Conservation (phyloP, 2,113 vertebrate genomes). For the Dryoscopus gambensis region DNA sequence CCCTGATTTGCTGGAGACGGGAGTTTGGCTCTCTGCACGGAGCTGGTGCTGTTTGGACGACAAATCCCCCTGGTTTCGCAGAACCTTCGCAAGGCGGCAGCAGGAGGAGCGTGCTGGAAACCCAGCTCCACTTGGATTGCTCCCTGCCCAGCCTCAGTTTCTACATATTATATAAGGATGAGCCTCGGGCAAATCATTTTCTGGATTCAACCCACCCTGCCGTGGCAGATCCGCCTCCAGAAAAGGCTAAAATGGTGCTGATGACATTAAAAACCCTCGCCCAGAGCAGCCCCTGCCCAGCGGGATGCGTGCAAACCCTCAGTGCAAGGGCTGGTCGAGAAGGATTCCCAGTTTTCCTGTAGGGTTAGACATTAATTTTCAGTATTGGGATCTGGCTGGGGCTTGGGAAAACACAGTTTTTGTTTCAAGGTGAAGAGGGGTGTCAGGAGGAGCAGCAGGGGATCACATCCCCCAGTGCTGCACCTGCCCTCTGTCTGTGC, state of each 20-base stretch:
- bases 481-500: neutral
- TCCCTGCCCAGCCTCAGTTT: neutral
- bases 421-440: neutral
- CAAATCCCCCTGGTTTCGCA: neutral
- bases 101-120: neutral
- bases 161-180: neutral
- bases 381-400: neutral
- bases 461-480: rapidly evolving
- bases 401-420: neutral
- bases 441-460: neutral
- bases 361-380: neutral
- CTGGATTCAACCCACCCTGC: neutral
- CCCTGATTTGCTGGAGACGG: neutral
- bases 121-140: neutral
- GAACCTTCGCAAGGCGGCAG: neutral
- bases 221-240: neutral
- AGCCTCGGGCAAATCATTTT: neutral
- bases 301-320: rapidly evolving
- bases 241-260: neutral
- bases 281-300: neutral
- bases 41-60: neutral
- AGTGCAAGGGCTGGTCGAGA: rapidly evolving
- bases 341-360: neutral
- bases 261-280: neutral
- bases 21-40: neutral